Conservation (phyloP, 2,797 vertebrate species). For the Neoniphon sammara region DNA sequence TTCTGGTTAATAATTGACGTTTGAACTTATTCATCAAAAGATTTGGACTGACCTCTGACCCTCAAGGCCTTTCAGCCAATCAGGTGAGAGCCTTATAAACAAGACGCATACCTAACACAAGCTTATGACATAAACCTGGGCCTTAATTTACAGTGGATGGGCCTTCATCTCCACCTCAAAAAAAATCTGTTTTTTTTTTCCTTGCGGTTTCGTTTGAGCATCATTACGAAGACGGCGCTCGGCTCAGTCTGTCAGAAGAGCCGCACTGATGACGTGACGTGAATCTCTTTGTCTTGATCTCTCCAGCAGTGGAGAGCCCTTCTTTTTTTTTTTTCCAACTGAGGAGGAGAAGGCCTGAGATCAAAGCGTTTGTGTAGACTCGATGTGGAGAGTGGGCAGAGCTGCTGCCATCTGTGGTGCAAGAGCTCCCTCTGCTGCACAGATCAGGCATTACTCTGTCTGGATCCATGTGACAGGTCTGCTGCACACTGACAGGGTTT, state of each 20-base stretch:
- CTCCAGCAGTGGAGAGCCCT: neutral
- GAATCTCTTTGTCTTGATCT: constrained; percentile 57
- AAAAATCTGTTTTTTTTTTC: no score
- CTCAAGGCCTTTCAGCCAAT: neutral
- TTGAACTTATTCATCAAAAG: neutral
- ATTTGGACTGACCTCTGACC: constrained; percentile 4
- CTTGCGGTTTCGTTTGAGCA: constrained; percentile 6
- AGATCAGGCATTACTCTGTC: neutral
- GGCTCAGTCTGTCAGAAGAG: constrained; percentile 25
- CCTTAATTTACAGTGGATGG: neutral
- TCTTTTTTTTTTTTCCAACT: constrained; percentile 2
- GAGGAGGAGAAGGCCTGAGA: constrained; percentile 23
- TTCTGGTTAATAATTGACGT: neutral
- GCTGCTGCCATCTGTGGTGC: constrained; percentile 16
- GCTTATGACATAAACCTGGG: neutral
- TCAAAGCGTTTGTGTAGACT: constrained; percentile 24
- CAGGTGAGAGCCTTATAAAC: no score
- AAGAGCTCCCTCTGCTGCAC: constrained; percentile 64
- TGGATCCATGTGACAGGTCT: neutral
- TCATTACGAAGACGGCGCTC: no score
- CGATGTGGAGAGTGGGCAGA: neutral
- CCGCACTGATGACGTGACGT: constrained; percentile 65
- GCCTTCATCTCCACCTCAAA: neutral
- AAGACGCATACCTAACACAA: neutral
- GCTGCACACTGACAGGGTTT: neutral